Evolutionary conservation across 2,113 vertebrate genomes (phyloP).

Genomic region (Chauna torquata): DNA sequence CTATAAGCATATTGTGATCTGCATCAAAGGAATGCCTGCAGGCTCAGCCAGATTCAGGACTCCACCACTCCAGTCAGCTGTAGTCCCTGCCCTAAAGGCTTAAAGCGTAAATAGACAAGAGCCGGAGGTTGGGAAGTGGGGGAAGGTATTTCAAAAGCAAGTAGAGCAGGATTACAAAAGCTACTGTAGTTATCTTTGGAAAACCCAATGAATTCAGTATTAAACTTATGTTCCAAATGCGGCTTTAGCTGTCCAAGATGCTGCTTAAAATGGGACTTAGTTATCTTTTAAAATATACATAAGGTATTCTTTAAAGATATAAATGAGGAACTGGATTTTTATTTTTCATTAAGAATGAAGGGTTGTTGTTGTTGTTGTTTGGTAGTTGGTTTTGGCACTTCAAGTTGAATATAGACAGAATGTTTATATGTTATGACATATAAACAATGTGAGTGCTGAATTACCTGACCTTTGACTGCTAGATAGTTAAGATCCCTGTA

Average conservation of each 20-base stretch:
- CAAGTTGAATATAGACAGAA: not conserved
- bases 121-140: not conserved
- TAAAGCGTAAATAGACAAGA: not conserved
- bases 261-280: not conserved
- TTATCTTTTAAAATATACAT: not conserved
- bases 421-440: not conserved
- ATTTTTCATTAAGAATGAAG: not conserved
- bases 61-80: not conserved
- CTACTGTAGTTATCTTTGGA: not conserved
- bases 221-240: not conserved
- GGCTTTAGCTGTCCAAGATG: not conserved
- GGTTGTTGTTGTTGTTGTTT: fast-evolving
- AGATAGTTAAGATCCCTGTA: not conserved
- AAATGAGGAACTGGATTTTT: not conserved
- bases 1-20: not conserved
- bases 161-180: not conserved
- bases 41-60: not conserved
- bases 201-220: not conserved
- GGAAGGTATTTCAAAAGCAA: not conserved
- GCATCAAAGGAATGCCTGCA: not conserved
- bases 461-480: not conserved
- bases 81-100: not conserved
- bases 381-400: not conserved
- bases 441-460: not conserved
- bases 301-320: not conserved